Percentiles rank a stretch among this genome's conserved stretches.
phyloP scores from a whole-genome alignment of 2,113 vertebrate species.

The Eudyptes chrysolophus region DNA sequence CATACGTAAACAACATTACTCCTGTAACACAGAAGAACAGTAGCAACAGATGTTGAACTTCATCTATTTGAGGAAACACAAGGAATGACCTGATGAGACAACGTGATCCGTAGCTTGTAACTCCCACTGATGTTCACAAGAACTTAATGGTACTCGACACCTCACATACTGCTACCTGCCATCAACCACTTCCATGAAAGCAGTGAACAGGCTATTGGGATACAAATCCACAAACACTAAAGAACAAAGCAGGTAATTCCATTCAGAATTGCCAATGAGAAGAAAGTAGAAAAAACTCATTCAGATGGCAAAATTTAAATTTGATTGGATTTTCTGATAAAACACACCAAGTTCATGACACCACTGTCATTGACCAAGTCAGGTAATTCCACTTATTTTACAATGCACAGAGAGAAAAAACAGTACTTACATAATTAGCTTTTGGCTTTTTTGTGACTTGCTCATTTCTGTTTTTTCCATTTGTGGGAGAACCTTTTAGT shows the following conservation, averaged over 20 bases:
- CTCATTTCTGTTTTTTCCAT: conserved; percentile 30
- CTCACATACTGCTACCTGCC: neutral
- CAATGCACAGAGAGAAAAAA: neutral
- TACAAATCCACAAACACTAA: neutral
- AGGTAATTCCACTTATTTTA: neutral
- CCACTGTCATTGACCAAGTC: neutral
- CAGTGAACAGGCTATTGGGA: neutral
- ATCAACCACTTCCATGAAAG: neutral
- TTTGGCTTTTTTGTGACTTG: conserved; percentile 78
- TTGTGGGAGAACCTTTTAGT: conserved; percentile 55
- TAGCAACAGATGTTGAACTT: neutral
- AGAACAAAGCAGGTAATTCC: neutral
- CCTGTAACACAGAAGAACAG: neutral
- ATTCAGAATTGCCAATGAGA: neutral
- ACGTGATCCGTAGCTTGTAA: neutral
- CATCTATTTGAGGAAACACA: neutral
- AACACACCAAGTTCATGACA: neutral
- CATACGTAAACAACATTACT: neutral
- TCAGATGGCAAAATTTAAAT: neutral
- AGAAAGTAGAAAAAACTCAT: neutral
- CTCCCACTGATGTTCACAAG: neutral
- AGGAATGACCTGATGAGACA: neutral
- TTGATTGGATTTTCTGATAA: neutral
- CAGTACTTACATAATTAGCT: conserved; percentile 73
- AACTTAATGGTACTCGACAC: neutral